Percentiles rank a stretch among this genome's conserved stretches.
These are phyloP conservation scores for Heliconius erato DNA, from an alignment of 2,888 invertebrate genomes.

Conservation along the genomic window DNA sequence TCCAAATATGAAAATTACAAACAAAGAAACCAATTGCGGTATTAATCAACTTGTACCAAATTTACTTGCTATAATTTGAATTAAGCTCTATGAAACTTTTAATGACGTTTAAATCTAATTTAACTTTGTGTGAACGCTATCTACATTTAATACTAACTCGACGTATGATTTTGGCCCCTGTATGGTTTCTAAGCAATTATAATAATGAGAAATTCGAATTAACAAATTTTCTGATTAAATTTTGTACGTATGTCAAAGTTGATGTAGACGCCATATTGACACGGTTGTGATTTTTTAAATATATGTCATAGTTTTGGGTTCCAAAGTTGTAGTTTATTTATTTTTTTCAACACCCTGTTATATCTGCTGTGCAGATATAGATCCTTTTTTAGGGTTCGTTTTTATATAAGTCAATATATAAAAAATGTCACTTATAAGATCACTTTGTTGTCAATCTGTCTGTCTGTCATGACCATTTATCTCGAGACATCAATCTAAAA, in stretches of 20 bases:
- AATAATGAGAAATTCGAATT: conserved; percentile 12
- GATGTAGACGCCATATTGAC: not conserved
- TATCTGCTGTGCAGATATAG: no score
- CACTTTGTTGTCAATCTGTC: no score
- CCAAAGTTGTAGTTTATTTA: no score
- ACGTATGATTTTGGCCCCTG: conserved; percentile 22
- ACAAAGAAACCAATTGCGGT: conserved; percentile 37
- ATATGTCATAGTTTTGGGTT: no score
- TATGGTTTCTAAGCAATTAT: conserved; percentile 36
- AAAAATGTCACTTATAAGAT: no score
- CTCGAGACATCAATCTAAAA: no score
- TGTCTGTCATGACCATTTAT: no score
- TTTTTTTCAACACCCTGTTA: no score
- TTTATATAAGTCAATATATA: no score
- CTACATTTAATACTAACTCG: conserved; percentile 15
- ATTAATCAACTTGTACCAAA: conserved; percentile 35
- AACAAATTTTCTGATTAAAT: conserved; percentile 11
- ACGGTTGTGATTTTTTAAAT: no score
- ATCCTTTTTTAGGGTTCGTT: no score
- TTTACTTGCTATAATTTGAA: conserved; percentile 12
- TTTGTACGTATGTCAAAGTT: not conserved
- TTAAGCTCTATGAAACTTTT: conserved; percentile 24
- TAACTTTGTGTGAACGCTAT: conserved; percentile 39
- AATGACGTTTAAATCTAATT: conserved; percentile 40
- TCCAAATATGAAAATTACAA: conserved; percentile 34